A percentile compares a stretch with the other conserved stretches of the same genome.
phyloP scores from a whole-genome alignment of 2,888 invertebrate species.

The Morinoia aosen region DNA sequence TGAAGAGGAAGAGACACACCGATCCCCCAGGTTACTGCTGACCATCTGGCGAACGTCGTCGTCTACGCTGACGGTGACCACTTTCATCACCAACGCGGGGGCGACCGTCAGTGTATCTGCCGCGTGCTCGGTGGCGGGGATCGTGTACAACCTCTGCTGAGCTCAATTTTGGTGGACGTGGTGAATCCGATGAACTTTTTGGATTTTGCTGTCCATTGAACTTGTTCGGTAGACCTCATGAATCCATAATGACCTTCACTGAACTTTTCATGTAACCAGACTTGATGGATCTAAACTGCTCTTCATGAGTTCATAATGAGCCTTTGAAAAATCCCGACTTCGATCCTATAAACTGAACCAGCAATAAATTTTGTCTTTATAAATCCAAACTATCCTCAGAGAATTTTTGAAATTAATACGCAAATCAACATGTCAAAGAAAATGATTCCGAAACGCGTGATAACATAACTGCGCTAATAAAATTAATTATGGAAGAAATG shows the following conservation, averaged over 20 bases:
- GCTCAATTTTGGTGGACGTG: not conserved
- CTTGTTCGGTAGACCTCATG: not conserved
- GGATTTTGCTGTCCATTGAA: not conserved
- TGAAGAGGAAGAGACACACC: not conserved
- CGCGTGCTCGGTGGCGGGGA: constrained; percentile 56
- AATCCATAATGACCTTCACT: not conserved
- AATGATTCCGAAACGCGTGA: too few relatives aligned
- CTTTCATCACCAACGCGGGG: constrained; percentile 60
- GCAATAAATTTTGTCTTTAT: too few relatives aligned
- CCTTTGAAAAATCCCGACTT: too few relatives aligned
- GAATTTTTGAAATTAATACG: too few relatives aligned
- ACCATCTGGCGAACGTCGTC: constrained; percentile 61
- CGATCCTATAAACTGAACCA: too few relatives aligned
- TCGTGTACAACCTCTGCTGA: constrained; percentile 51
- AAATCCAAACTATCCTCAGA: too few relatives aligned
- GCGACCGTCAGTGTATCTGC: constrained; percentile 62
- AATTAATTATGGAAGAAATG: too few relatives aligned
- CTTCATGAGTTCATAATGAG: not conserved
- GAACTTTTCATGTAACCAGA: not conserved
- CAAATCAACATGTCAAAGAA: too few relatives aligned
- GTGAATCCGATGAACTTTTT: not conserved
- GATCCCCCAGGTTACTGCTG: constrained; percentile 38
- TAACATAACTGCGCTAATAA: too few relatives aligned
- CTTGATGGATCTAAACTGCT: not conserved
- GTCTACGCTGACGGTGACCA: constrained; percentile 60